Base-by-base conservation (phyloP, 2,797 vertebrate species). In the Mycteria americana region DNA sequence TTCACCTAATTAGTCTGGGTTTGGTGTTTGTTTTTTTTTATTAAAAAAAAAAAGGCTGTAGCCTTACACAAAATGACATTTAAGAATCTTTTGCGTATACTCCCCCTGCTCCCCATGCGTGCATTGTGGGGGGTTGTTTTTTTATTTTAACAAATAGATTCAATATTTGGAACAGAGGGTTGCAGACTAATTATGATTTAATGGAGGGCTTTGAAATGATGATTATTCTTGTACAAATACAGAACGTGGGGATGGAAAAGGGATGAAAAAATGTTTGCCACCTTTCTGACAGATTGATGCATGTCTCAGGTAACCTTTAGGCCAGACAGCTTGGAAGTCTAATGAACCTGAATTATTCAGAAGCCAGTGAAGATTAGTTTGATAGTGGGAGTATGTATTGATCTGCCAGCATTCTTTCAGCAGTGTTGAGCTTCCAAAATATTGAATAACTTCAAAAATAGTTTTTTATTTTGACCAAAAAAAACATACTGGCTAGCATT, bases 291-390 rank as follows among this genome's bases (percentile, higher is more conserved):
- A 96, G 92, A 92, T 59, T 75, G 90, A 94, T 94, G 91, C 67
- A 77, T 23, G 3, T 85, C 95, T 95, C 59, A 0, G 2, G 14
- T 89, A 95, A 96, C 89, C 95, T 97, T 96, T 95, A 79, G 84
- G 83, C 79, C 97, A 93, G 97, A 83, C 92, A 69, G 84, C 85
- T 87, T 85, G 85, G 84, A 95, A 95, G 41, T 53, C 75, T 91
- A 28, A 97, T 84, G 93, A 96, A 73, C 74, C 69, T 98, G 97
- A 97, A 97, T 98, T 97, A 98, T 98, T 97, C 97, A 98, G 95
- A 72, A 96, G 89, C 54, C 50, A 17, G 60, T 31, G 91, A 77
- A 97, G 93, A 95, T 95, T 35, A 84, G 94, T 93, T 92, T 95
- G 95, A 83, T 96, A 91, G 83, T 73, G 83, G 65, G 95, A 88